Percentiles rank a stretch among this genome's conserved stretches.
Evolutionary conservation across 2,888 invertebrate species (phyloP).

Genomic region (Biston betularia): DNA sequence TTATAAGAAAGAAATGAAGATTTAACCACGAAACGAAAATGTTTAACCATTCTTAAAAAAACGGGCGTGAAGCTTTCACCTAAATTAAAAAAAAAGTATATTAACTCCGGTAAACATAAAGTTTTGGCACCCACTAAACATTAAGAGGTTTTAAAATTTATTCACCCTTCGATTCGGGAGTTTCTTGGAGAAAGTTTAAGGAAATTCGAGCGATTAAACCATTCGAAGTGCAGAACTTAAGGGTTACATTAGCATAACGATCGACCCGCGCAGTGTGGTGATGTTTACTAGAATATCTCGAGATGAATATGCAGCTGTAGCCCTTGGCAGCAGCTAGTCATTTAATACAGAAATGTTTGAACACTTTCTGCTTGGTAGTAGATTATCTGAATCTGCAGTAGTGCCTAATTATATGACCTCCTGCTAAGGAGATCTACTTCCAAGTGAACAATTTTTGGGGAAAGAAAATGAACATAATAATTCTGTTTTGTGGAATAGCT

Average conservation of each 20-base stretch:
- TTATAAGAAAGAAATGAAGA: slow-evolving; percentile 56
- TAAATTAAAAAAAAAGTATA: slow-evolving; percentile 65
- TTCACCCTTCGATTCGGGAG: slow-evolving; percentile 82
- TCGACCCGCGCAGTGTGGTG: slow-evolving; percentile 49
- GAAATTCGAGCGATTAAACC: slow-evolving; percentile 81
- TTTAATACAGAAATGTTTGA: slow-evolving; percentile 13
- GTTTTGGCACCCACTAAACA: slow-evolving; percentile 76
- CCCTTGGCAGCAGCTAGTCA: slow-evolving; percentile 34
- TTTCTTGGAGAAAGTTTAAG: slow-evolving; percentile 69
- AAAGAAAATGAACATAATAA: no score
- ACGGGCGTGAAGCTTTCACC: slow-evolving; percentile 58
- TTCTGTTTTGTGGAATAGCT: no score
- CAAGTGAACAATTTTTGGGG: no score
- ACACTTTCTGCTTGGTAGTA: no score
- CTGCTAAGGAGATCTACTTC: no score
- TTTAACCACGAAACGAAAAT: slow-evolving; percentile 51
- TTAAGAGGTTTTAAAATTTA: slow-evolving; percentile 84
- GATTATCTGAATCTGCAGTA: no score
- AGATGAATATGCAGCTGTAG: slow-evolving; percentile 37
- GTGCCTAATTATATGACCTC: no score
- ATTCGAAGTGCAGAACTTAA: slow-evolving; percentile 76
- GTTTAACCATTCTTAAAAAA: slow-evolving; percentile 57
- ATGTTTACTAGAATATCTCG: slow-evolving; percentile 48
- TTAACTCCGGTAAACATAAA: slow-evolving; percentile 68
- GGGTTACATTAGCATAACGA: slow-evolving; percentile 82